These are phyloP conservation scores for Eupelmus urozonus DNA, from an alignment of 2,888 invertebrate species.

Conservation along the genomic window DNA sequence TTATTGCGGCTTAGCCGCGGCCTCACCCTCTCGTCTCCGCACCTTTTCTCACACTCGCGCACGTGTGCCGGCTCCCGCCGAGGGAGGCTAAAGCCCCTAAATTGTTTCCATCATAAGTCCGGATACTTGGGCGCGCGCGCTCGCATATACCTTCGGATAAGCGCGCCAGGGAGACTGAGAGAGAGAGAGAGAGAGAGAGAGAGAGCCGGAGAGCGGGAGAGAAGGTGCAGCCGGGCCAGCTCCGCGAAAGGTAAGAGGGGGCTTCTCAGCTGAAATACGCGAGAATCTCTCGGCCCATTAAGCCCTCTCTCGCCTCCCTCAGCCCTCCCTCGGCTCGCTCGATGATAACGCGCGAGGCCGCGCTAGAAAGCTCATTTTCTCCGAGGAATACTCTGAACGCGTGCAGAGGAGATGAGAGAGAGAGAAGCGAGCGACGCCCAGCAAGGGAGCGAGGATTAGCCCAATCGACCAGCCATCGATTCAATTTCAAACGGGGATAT, in stretches of 20 bases:
- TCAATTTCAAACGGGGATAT: slow-evolving; percentile 53
- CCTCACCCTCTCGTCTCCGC: slow-evolving; percentile 60
- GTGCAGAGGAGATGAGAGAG: neutral
- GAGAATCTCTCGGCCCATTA: slow-evolving; percentile 71
- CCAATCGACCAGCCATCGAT: slow-evolving; percentile 58
- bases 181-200: slow-evolving; percentile 40
- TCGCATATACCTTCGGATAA: slow-evolving; percentile 74
- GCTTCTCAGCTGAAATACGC: slow-evolving; percentile 72
- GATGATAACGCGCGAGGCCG: slow-evolving; percentile 62
- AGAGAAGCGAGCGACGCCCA: neutral
- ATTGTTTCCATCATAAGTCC: slow-evolving; percentile 78
- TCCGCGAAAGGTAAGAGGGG: slow-evolving; percentile 63
- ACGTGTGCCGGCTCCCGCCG: slow-evolving; percentile 64
- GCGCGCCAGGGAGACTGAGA: slow-evolving; percentile 59
- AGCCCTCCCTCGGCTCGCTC: neutral
- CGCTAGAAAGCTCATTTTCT: slow-evolving; percentile 57
- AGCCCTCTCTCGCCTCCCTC: slow-evolving; percentile 57
- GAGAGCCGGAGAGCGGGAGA: slow-evolving; percentile 39
- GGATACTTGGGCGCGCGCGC: slow-evolving; percentile 70
- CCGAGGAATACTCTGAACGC: slow-evolving; percentile 12
- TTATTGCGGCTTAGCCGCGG: slow-evolving; percentile 76
- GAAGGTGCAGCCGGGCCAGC: slow-evolving; percentile 50
- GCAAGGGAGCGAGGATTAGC: slow-evolving; percentile 48
- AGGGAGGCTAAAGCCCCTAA: slow-evolving; percentile 74
- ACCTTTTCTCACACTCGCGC: slow-evolving; percentile 58